Conservation (phyloP, 2,888 invertebrate genomes). For the Netelia virgata region DNA sequence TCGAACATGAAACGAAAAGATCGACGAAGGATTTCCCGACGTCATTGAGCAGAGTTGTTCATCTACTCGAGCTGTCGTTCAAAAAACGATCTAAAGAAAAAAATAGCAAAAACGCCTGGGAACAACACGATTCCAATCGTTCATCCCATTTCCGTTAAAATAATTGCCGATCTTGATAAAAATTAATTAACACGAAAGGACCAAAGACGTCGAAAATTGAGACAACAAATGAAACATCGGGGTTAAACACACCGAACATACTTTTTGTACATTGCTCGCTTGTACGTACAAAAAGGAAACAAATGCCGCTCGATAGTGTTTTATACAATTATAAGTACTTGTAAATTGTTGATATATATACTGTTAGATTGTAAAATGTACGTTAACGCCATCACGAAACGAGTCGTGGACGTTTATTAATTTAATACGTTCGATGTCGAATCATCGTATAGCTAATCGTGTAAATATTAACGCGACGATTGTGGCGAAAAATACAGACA, state of each 20-base stretch:
- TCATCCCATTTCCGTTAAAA: not conserved
- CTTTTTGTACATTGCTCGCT: constrained; percentile 76
- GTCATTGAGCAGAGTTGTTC: not conserved
- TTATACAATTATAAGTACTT: constrained; percentile 63
- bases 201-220: constrained; percentile 59
- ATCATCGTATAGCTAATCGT: constrained; percentile 52
- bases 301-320: constrained; percentile 53
- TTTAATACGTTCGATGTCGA: constrained; percentile 57
- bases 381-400: constrained; percentile 37
- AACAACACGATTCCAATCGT: not conserved
- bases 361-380: constrained; percentile 41
- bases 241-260: constrained; percentile 65
- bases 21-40: constrained; percentile 36
- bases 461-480: constrained; percentile 64
- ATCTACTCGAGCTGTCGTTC: constrained; percentile 25
- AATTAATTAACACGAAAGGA: constrained; percentile 46
- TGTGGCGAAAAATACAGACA: not conserved
- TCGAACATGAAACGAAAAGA: constrained; percentile 30
- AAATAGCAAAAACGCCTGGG: not conserved
- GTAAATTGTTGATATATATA: constrained; percentile 71
- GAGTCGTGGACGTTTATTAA: constrained; percentile 52
- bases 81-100: not conserved
- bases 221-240: constrained; percentile 18
- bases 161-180: constrained; percentile 11
- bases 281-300: constrained; percentile 51